Conservation (phyloP, 2,888 invertebrate species). For the Cephonodes hylas region DNA sequence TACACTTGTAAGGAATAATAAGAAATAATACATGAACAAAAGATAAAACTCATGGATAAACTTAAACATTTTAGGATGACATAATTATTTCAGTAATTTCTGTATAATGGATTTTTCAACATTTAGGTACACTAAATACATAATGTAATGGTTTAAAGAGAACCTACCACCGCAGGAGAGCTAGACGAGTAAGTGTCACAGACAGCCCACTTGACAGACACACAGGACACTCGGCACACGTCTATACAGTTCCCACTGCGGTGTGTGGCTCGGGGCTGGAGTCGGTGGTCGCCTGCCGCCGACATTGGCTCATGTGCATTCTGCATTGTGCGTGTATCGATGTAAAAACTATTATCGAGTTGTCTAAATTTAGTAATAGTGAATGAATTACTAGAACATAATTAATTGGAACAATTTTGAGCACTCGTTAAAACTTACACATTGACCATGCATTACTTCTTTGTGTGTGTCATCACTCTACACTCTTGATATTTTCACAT, state of each 20-base stretch:
- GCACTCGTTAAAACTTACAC: constrained; percentile 81
- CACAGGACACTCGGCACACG: too few relatives aligned
- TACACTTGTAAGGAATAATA: constrained; percentile 19
- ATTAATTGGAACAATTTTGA: constrained; percentile 74
- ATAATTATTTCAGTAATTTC: neutral
- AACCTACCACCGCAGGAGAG: neutral
- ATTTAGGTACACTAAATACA: neutral
- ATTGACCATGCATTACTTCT: constrained; percentile 76
- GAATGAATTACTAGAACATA: constrained; percentile 78
- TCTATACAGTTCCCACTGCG: too few relatives aligned
- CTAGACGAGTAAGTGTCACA: too few relatives aligned
- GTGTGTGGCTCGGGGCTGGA: too few relatives aligned
- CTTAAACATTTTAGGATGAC: constrained; percentile 17
- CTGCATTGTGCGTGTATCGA: constrained; percentile 57
- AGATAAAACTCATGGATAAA: constrained; percentile 37
- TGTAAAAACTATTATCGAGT: constrained; percentile 67
- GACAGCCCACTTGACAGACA: too few relatives aligned
- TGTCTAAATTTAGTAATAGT: constrained; percentile 74
- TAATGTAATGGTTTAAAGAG: neutral
- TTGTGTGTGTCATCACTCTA: constrained; percentile 66
- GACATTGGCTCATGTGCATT: too few relatives aligned
- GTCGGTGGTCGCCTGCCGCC: too few relatives aligned
- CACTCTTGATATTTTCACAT: constrained; percentile 68
- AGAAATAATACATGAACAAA: constrained; percentile 7
- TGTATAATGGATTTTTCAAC: constrained; percentile 10